Evolutionary conservation across 2,888 invertebrate species (phyloP), one percentile per base, ranked within the genome.

Genomic region (Nineta flava): DNA sequence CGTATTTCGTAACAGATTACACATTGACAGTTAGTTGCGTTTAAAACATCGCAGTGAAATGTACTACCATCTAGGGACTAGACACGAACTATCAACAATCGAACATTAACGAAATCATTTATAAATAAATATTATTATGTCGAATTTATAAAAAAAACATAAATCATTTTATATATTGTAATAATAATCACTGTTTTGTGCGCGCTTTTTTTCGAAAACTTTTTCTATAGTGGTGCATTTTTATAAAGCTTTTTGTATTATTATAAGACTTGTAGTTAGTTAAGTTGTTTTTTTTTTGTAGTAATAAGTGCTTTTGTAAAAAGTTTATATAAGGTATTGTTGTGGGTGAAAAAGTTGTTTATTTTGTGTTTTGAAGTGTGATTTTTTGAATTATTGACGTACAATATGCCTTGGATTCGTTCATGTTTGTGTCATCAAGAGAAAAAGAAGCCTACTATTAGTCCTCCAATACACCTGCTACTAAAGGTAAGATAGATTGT

Each of bases 381-480:
- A 7, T 38, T 9, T 38, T 38, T 38, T 38, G n/a, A n/a, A 13
- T 38, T 12, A 13, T 38, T 13, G 15, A 38, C 4, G 38, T 12
- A 13, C n/a, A 44, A 13, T 16, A 69, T 69, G 69, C 68, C 68
- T 58, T 69, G 69, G 69, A 66, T 69, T 56, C 67, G 66, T 56
- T 67, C 67, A 49, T 69, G 69, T 57, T 59, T 69, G 56, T 69
- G 68, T 57, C 67, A 68, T 51, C 67, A 68, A 55, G 67, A 68
- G 55, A 68, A 67, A 61, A 68, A 68, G 61, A 66, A 65, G 32
- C 68, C 68, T 32, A 63, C 64, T 38, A 69, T 70, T 57, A 69
- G 69, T 57, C 67, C 68, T 40, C 70, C 70, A 46, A 65, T 70
- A 54, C 70, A 70, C 63, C 62, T 70, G 52, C 59, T 70, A 53